Evolutionary conservation across 30 jellyfish, hydroid and myxozoan genomes (phyloP).

Genomic region (Phacellophora camtschatica): DNA sequence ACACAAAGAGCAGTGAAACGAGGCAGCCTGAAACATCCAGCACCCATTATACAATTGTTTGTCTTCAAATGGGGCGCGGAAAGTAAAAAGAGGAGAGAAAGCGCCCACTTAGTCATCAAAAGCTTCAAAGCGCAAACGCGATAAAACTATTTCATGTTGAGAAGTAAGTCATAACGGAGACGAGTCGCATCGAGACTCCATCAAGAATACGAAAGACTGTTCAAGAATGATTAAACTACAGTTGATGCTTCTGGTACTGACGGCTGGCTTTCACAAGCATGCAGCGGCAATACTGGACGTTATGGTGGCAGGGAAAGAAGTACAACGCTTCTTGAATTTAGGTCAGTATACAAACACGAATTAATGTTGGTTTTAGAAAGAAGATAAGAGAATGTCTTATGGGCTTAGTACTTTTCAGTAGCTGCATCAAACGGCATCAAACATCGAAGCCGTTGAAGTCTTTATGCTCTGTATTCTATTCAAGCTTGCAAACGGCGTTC

Average conservation of each 20-base stretch:
- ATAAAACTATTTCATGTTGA: background rate
- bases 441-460: slow-evolving; percentile 8
- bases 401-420: slow-evolving; percentile 26
- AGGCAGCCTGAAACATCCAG: slow-evolving; percentile 52
- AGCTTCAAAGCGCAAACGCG: slow-evolving; percentile 24
- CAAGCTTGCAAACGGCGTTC: background rate
- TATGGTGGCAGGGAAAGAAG: slow-evolving; percentile 75
- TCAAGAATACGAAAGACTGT: background rate
- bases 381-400: background rate
- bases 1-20: slow-evolving; percentile 45
- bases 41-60: slow-evolving; percentile 30
- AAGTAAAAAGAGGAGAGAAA: slow-evolving; percentile 5
- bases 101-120: slow-evolving; percentile 51
- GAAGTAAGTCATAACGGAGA: background rate
- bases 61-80: slow-evolving; percentile 3
- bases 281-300: slow-evolving; percentile 68
- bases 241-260: slow-evolving; percentile 16
- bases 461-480: background rate
- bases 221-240: slow-evolving; percentile 2
- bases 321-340: slow-evolving; percentile 59
- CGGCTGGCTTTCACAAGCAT: slow-evolving; percentile 41
- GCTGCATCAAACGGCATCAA: too few species aligned
- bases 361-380: slow-evolving; percentile 23
- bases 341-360: slow-evolving; percentile 35
- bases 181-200: background rate